These are phyloP conservation scores for Triplophysa tibetana DNA, from an alignment of 2,113 vertebrate genomes.

Conservation along the genomic window DNA sequence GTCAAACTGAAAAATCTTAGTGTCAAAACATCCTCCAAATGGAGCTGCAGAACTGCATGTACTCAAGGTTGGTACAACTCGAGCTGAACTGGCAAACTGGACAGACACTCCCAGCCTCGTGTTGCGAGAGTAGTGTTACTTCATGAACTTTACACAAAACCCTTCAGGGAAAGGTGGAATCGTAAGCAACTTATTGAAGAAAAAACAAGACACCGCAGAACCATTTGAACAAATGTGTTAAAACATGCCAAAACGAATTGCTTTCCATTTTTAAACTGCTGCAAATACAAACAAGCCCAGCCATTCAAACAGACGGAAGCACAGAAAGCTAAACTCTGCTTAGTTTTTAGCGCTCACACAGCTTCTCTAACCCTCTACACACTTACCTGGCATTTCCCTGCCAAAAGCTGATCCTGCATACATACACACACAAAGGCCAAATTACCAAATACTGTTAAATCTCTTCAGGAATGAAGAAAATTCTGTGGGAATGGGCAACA, in stretches of 20 bases:
- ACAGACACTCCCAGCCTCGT: conserved; percentile 3
- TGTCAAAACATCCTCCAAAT: not conserved
- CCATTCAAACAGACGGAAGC: not conserved
- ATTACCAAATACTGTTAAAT: not conserved
- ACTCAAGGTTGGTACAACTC: not conserved
- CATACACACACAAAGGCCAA: conserved; percentile 36
- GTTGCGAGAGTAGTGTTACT: conserved; percentile 19
- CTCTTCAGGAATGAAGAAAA: not conserved
- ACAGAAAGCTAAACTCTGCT: conserved; percentile 14
- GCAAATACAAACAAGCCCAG: not conserved
- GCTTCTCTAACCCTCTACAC: conserved; percentile 12
- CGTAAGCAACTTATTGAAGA: not conserved
- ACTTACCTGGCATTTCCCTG: conserved; percentile 65
- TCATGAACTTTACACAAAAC: conserved; percentile 24
- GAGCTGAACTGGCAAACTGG: conserved; percentile 3
- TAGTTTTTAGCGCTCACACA: conserved; percentile 10
- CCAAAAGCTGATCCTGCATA: conserved; percentile 63
- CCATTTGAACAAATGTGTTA: not conserved
- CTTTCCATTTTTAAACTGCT: not conserved
- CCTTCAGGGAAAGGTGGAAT: conserved; percentile 28
- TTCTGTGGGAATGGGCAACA: not conserved
- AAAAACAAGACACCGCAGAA: conserved; percentile 5
- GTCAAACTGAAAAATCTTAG: not conserved
- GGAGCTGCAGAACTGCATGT: not conserved
- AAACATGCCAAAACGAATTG: not conserved